A percentile compares a stretch with the other conserved stretches of the same genome.
Conservation (phyloP, 1,140 invertebrate genomes). For the Solenopsis fugax region DNA sequence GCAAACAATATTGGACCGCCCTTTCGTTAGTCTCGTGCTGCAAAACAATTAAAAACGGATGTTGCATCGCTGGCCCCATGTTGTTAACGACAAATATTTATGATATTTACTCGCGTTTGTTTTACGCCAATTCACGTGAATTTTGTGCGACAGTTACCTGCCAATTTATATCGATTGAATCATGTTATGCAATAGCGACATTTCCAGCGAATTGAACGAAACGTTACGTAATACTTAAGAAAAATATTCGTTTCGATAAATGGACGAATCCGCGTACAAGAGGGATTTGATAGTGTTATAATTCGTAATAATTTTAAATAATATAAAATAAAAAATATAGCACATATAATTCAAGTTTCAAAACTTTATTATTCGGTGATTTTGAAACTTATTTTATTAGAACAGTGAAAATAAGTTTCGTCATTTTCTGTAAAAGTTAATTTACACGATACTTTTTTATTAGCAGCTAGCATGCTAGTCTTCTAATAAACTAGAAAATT, state of each 20-base stretch:
- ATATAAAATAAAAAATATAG: not conserved
- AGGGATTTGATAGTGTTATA: not conserved
- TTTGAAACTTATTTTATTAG: not conserved
- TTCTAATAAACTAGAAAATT: too few species aligned
- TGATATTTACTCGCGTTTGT: constrained; percentile 54
- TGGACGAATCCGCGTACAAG: not conserved
- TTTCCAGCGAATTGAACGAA: not conserved
- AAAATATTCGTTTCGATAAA: constrained; percentile 12
- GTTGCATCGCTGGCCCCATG: not conserved
- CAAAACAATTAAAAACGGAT: constrained; percentile 56
- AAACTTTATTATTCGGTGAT: not conserved
- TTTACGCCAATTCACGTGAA: constrained; percentile 40
- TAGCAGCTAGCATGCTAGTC: too few species aligned
- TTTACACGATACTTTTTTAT: too few species aligned
- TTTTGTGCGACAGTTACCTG: constrained; percentile 45
- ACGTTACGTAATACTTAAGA: constrained; percentile 9
- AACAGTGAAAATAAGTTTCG: not conserved
- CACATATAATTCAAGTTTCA: not conserved
- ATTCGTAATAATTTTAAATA: constrained; percentile 12
- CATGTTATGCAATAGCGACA: constrained; percentile 26
- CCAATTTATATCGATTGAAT: constrained; percentile 49
- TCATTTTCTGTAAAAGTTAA: not conserved
- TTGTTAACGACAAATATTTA: constrained; percentile 56
- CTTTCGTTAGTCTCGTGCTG: constrained; percentile 22
- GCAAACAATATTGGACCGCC: constrained; percentile 13